Percentiles rank a stretch among this genome's conserved stretches.
These are phyloP conservation scores for Noctua janthe DNA, from an alignment of 2,888 invertebrate species.

Conservation along the genomic window DNA sequence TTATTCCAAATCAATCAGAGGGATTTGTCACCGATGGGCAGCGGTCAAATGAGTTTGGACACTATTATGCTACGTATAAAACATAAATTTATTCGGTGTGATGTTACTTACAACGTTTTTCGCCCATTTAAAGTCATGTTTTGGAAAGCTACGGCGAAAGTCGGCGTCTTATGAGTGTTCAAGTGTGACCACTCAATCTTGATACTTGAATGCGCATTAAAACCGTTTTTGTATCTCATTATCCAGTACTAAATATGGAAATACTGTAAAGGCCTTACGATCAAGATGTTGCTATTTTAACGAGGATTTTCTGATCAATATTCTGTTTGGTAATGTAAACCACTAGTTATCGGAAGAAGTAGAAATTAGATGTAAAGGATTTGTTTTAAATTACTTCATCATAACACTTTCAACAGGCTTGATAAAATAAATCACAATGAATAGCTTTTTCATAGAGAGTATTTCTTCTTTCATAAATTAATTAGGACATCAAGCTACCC, in stretches of 20 bases:
- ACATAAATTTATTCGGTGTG: conserved; percentile 51
- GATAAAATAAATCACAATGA: neutral
- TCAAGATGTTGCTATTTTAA: conserved; percentile 30
- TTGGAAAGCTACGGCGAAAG: conserved; percentile 90
- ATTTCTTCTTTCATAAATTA: neutral
- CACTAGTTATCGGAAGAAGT: neutral
- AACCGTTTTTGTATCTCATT: conserved; percentile 65
- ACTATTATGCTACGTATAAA: conserved; percentile 55
- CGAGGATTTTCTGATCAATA: neutral
- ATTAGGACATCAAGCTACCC: no score
- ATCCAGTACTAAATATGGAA: conserved; percentile 64
- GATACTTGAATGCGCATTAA: conserved; percentile 76
- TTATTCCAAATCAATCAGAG: conserved; percentile 68
- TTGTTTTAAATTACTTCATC: neutral
- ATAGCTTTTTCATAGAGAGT: neutral
- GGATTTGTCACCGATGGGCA: conserved; percentile 66
- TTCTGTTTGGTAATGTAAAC: neutral
- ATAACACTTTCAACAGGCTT: neutral
- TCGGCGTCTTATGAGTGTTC: conserved; percentile 77
- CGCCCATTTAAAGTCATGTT: conserved; percentile 74
- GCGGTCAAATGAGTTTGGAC: conserved; percentile 68
- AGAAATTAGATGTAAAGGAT: neutral
- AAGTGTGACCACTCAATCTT: conserved; percentile 80
- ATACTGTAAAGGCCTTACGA: conserved; percentile 54
- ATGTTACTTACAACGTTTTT: conserved; percentile 74